phyloP scores from a whole-genome alignment of 2,113 vertebrate genomes.

The Hyla sarda region DNA sequence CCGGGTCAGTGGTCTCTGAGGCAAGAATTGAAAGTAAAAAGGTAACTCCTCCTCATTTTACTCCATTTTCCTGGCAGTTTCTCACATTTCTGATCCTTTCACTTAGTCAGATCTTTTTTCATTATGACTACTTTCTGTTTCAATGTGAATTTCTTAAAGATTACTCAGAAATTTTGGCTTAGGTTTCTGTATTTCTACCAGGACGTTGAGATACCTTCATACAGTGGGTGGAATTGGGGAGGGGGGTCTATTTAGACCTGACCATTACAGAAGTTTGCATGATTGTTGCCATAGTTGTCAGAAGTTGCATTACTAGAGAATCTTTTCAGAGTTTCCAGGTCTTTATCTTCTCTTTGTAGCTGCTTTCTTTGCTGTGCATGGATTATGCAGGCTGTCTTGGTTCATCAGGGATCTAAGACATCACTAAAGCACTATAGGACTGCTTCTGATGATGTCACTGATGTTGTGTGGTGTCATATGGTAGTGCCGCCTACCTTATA shows the following conservation, averaged over 20 bases:
- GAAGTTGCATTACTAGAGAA: too few species aligned
- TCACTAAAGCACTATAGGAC: background rate
- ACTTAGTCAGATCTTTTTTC: constrained; percentile 39
- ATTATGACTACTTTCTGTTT: background rate
- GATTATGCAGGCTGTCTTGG: background rate
- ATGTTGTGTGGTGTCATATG: too few species aligned
- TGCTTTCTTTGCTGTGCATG: background rate
- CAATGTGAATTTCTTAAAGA: constrained; percentile 20
- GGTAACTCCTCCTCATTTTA: constrained; percentile 75
- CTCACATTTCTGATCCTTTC: constrained; percentile 63
- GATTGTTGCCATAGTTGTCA: background rate
- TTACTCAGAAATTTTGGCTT: background rate
- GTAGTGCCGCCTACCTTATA: too few species aligned
- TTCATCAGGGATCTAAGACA: background rate
- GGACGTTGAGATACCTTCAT: background rate
- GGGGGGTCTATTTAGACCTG: background rate
- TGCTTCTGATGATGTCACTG: background rate
- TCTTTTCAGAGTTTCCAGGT: background rate
- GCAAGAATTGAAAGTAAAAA: constrained; percentile 82
- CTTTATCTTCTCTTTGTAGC: background rate
- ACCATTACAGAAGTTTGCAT: too few species aligned
- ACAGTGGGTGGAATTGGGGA: background rate
- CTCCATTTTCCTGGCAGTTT: constrained; percentile 73
- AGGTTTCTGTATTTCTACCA: background rate
- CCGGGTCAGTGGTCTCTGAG: constrained; percentile 84